phyloP scores from a whole-genome alignment of 2,797 vertebrate species.

The Amblyopsis hoosieri region DNA sequence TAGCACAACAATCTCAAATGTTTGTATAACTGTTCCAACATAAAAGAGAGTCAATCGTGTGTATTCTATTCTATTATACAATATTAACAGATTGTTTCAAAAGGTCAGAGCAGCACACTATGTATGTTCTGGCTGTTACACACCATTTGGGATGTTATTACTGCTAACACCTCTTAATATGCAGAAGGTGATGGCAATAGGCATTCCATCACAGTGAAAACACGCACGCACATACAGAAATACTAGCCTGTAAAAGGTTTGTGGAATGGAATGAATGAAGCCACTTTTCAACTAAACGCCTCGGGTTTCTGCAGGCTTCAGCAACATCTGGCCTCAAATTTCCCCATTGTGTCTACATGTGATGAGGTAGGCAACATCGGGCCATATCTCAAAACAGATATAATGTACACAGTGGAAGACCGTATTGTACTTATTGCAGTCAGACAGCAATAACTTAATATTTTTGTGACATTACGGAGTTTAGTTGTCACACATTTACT shows the following conservation, averaged over 20 bases:
- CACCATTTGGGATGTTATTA: neutral
- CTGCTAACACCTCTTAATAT: neutral
- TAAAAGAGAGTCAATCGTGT: too few relatives aligned
- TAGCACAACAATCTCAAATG: too few relatives aligned
- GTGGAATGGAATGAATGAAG: constrained; percentile 24
- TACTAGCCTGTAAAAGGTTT: neutral
- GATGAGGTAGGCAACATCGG: constrained; percentile 13
- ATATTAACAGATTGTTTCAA: too few relatives aligned
- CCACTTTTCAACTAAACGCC: constrained; percentile 11
- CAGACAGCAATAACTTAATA: too few relatives aligned
- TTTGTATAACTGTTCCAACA: too few relatives aligned
- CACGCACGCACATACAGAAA: constrained; percentile 2
- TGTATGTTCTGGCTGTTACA: too few relatives aligned
- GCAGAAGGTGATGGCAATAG: neutral
- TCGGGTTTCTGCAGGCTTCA: constrained; percentile 24
- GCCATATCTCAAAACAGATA: neutral
- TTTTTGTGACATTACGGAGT: too few relatives aligned
- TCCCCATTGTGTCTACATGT: constrained; percentile 8
- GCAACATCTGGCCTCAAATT: constrained; percentile 50
- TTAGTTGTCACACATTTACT: too few relatives aligned
- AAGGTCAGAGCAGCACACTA: neutral
- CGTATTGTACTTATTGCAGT: neutral
- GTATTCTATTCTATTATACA: too few relatives aligned
- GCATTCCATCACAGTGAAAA: constrained; percentile 7
- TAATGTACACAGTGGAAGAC: neutral